Conservation (phyloP, 2,888 invertebrate genomes). For the Bombyx huttoni region DNA sequence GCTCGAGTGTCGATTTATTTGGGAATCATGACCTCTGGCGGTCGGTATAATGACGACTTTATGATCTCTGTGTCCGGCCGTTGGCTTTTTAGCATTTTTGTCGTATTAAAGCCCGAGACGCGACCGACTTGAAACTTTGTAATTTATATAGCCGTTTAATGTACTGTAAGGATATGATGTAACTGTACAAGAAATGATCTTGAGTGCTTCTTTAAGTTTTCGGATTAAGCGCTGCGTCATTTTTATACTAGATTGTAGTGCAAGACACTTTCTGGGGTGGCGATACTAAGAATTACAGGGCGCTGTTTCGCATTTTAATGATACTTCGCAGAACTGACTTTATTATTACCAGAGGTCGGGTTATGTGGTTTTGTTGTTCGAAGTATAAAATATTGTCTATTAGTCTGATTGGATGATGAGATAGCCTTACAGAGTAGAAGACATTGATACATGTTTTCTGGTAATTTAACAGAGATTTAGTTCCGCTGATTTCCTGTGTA, state of each 20-base stretch:
- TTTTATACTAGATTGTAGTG: neutral
- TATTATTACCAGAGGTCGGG: neutral
- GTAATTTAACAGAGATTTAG: no score
- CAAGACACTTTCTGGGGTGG: neutral
- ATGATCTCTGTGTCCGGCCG: conserved; percentile 18
- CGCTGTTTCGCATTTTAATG: neutral
- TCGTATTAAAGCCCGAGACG: conserved; percentile 1
- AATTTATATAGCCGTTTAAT: conserved; percentile 1
- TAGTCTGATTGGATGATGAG: no score
- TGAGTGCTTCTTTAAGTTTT: neutral
- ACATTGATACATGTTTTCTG: no score
- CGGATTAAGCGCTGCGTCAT: no score
- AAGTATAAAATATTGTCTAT: no score
- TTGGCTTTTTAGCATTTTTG: conserved; percentile 16
- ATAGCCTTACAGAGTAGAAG: no score
- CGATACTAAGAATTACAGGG: neutral
- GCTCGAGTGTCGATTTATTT: conserved; percentile 59
- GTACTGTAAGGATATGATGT: neutral
- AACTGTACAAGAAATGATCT: neutral
- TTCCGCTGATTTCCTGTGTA: no score
- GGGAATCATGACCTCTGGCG: conserved; percentile 42
- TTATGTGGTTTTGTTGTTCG: no score
- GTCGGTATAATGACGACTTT: conserved; percentile 29
- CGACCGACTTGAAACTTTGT: conserved; percentile 3
- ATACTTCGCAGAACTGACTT: neutral